A percentile compares a stretch with the other conserved stretches of the same genome.
Conservation (phyloP, 2,888 invertebrate species). For the Kuschelorhynchus macadamiae region DNA sequence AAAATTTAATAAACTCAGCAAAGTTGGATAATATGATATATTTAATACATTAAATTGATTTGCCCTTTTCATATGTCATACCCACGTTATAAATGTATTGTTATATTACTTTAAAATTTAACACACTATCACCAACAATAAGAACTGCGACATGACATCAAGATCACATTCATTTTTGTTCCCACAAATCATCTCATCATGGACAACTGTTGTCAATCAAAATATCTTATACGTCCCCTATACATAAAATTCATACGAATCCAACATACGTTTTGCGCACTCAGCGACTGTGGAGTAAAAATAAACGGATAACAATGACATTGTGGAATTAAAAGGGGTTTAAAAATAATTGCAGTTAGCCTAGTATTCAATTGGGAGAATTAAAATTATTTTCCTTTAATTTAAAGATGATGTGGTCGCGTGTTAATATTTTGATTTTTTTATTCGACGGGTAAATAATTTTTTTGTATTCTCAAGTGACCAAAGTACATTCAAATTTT, state of each 20-base stretch:
- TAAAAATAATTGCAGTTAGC: slow-evolving; percentile 8
- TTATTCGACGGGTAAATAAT: too few relatives aligned
- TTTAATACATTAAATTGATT: too few relatives aligned
- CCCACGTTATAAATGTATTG: too few relatives aligned
- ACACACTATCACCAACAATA: too few relatives aligned
- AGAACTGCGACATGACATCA: too few relatives aligned
- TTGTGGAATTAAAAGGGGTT: slow-evolving; percentile 18
- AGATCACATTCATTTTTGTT: background rate
- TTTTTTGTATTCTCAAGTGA: too few relatives aligned
- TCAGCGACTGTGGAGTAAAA: slow-evolving; percentile 13
- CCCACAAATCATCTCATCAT: slow-evolving; percentile 35
- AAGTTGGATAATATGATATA: too few relatives aligned
- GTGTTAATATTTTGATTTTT: too few relatives aligned
- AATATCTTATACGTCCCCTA: slow-evolving; percentile 18
- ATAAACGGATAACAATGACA: slow-evolving; percentile 16
- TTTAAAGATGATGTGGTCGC: background rate
- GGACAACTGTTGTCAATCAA: slow-evolving; percentile 40
- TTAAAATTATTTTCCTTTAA: slow-evolving; percentile 11
- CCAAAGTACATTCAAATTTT: too few relatives aligned
- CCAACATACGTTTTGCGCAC: slow-evolving; percentile 33
- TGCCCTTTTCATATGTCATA: too few relatives aligned
- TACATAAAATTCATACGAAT: slow-evolving; percentile 26
- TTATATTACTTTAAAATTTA: too few relatives aligned
- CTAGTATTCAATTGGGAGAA: slow-evolving; percentile 8
- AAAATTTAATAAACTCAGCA: too few relatives aligned